Conservation (phyloP, 2,113 vertebrate species). For the Nothocercus nigrocapillus region DNA sequence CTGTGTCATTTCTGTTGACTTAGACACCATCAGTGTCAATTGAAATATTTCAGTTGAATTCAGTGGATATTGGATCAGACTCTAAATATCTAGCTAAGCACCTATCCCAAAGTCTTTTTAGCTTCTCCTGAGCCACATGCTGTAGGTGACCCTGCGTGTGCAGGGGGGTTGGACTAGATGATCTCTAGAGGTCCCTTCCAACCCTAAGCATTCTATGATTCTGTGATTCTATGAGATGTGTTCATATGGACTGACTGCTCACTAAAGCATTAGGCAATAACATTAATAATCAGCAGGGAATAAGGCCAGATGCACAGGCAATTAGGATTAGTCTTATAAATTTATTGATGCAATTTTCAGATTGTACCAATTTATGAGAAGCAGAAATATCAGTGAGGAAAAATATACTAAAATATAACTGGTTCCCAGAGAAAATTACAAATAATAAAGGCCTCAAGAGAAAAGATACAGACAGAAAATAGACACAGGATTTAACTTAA, state of each 20-base stretch:
- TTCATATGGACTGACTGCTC: not conserved
- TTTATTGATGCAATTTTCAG: slow-evolving; percentile 25
- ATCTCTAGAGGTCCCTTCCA: too few species aligned
- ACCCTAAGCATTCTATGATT: too few species aligned
- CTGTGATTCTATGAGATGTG: too few species aligned
- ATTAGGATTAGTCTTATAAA: slow-evolving; percentile 1
- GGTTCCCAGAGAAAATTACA: not conserved
- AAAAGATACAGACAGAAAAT: not conserved
- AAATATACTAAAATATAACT: not conserved
- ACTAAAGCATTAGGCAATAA: not conserved
- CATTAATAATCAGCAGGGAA: not conserved
- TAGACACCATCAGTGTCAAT: not conserved
- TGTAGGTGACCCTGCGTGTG: too few species aligned
- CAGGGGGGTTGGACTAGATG: too few species aligned
- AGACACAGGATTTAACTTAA: not conserved
- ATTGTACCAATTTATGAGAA: not conserved
- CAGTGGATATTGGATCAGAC: not conserved
- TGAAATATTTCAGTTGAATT: not conserved
- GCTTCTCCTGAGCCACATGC: too few species aligned
- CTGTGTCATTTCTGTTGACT: not conserved
- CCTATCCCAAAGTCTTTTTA: not conserved
- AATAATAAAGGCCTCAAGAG: not conserved
- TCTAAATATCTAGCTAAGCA: not conserved
- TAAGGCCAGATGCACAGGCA: not conserved
- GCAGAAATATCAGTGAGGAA: not conserved